phyloP scores from a whole-genome alignment of 2,113 vertebrate genomes.

The Axis porcinus region DNA sequence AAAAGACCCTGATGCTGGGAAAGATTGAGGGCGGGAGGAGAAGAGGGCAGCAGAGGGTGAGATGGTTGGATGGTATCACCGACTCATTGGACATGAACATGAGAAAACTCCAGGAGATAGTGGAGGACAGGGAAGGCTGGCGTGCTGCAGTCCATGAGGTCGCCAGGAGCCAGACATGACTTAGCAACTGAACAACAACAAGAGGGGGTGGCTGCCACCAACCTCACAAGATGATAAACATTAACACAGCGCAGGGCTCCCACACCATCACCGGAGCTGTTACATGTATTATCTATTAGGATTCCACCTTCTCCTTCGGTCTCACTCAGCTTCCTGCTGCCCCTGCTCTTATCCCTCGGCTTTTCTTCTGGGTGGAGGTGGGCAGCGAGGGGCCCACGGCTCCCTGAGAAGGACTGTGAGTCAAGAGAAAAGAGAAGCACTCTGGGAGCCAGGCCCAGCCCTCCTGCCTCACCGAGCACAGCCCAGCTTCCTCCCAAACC shows the following conservation, averaged over 20 bases:
- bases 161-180: background rate
- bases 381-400: background rate
- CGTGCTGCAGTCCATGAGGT: background rate
- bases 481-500: conserved; percentile 22
- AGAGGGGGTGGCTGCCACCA: background rate
- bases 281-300: too few species aligned
- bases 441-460: background rate
- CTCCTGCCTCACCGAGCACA: background rate
- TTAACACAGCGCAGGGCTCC: background rate
- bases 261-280: background rate
- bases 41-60: background rate
- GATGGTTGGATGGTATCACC: background rate
- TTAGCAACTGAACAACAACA: background rate
- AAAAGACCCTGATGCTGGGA: background rate
- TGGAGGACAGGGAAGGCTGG: background rate
- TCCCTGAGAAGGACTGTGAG: background rate
- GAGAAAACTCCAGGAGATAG: background rate
- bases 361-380: background rate
- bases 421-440: conserved; percentile 37
- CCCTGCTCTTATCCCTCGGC: background rate
- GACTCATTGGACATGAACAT: background rate
- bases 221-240: background rate
- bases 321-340: background rate
- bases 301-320: background rate
- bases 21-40: background rate